Evolutionary conservation across 1,140 invertebrate genomes (phyloP), one percentile per base, ranked within the genome.

Genomic region (Ceratosolen solmsi): DNA sequence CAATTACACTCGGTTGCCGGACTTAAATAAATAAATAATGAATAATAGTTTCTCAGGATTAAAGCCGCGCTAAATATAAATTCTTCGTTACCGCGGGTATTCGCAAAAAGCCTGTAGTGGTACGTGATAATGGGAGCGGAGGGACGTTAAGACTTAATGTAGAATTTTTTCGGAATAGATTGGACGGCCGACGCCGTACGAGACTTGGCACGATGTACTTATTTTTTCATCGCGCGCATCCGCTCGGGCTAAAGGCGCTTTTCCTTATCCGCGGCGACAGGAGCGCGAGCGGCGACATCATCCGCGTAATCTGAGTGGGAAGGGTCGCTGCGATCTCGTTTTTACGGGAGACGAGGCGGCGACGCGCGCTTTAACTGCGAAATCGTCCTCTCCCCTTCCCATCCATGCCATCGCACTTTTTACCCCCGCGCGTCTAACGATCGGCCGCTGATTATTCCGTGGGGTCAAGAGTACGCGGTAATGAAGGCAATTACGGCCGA

Each of bases 131-230:
- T 68, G 63, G 7, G 2, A 65, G 30, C 33, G 11, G 30, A 36
- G 30, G 9, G 38, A n/a, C 33, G 33, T 11, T 5, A 5, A 68
- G 20, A 38, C 20, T 33, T 8, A 36, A 11, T n/a, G 33, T 38
- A 17, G 30, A n/a, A n/a, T 68, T 68, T 68, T 68, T 38, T 38
- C 63, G 63, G 33, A 68, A 38, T 36, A n/a, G 36, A 68, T 68
- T 38, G 63, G 27, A 68, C 4, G 63, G 2, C 8, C n/a, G 5
- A 9, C 27, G 60, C 1, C 60, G 60, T 7, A 13, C 30, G 30
- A 36, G 30, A 20, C 13, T 36, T 17, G 60, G 30, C 60, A 65
- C 33, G 33, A 38, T 7, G 33, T 68, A 3, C 25, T 38, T 38
- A 36, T 68, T 68, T 68, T 38, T n/a, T 68, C 63, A 9, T 38